These are phyloP conservation scores for Pangasius krempfi DNA, from an alignment of 2,797 vertebrate genomes.

Conservation along the genomic window DNA sequence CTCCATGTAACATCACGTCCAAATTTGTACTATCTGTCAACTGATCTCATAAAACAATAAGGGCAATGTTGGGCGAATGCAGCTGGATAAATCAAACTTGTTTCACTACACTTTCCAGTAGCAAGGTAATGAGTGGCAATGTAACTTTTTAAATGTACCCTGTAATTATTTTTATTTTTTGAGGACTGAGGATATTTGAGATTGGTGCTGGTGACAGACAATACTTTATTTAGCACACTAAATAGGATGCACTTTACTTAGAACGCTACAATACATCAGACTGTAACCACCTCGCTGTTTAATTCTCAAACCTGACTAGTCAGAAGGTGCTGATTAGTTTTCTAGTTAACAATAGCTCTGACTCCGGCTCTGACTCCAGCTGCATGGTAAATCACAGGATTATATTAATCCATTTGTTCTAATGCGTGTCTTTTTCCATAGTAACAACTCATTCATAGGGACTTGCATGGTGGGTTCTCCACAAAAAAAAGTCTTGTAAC, in stretches of 20 bases:
- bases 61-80: neutral
- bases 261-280: neutral
- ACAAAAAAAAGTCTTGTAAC: neutral
- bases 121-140: neutral
- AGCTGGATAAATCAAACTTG: too few species aligned
- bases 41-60: neutral
- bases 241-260: neutral
- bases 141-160: neutral
- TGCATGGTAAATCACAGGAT: neutral
- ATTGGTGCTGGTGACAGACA: neutral
- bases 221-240: neutral
- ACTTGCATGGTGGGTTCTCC: neutral
- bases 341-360: neutral
- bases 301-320: neutral
- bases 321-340: neutral
- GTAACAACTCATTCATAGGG: neutral
- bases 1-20: neutral
- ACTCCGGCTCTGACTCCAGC: neutral
- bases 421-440: neutral
- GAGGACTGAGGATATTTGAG: neutral
- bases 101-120: neutral
- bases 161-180: neutral
- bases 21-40: neutral
- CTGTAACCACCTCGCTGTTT: neutral
- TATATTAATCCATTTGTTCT: neutral